Evolutionary conservation across 2,888 invertebrate genomes (phyloP), one percentile per base, ranked within the genome.

Genomic region (Scaptomyza reducta): DNA sequence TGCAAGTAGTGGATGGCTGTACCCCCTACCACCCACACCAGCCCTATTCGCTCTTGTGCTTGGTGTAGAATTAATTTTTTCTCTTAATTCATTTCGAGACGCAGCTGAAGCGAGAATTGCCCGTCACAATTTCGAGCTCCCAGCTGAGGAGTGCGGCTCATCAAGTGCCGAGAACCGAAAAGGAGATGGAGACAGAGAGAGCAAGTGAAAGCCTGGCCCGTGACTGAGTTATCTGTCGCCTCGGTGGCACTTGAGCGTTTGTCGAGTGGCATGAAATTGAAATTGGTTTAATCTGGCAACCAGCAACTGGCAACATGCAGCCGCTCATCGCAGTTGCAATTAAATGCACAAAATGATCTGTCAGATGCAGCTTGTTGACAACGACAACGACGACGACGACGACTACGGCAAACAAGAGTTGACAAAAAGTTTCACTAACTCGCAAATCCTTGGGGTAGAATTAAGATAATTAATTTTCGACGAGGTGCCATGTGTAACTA

Each of bases 21-120:
- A 14, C 27, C 14, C 10, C 22, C 16, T 11, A 1, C 16, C 27
- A 13, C 18, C 14, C 4, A 3, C 18, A 33, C 35, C 33, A 6
- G 11, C 33, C 13, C 33, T 13, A 33, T 10, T 14, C 44, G 45
- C 60, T 18, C 16, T 25, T 40, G 31, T 38, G 49, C 55, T 58
- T 58, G 70, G 67, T 70, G 71, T 61, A 47, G 70, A 76, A 69
- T 81, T 81, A 60, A 81, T 79, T 79, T 79, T 85, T 70, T 70
- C 22, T 68, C 56, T 71, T 61, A 71, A 69, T 71, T 74, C 60
- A 69, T 53, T 66, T 64, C 22, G 55, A 70, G 72, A 59, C 60
- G 44, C 68, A 63, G 54, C 77, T 63, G 62, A 50, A 49, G 7
- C 45, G 45, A 16, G 38, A 29, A 38, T n/a, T 45, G 70, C 69